phyloP scores from a whole-genome alignment of 2,113 vertebrate species.

The Narcine bancroftii region DNA sequence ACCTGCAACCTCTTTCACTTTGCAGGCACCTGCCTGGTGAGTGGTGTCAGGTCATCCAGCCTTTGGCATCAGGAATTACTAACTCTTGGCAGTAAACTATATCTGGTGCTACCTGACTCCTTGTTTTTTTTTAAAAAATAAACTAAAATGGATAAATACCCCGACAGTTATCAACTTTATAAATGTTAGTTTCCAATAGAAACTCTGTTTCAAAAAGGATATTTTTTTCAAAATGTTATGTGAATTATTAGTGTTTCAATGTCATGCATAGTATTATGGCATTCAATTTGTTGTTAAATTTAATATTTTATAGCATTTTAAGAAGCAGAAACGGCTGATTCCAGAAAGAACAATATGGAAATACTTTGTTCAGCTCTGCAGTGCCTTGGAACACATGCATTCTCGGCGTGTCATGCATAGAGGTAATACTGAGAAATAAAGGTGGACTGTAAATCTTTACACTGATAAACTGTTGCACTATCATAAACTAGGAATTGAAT shows the following conservation, averaged over 20 bases:
- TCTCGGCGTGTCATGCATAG: conserved; percentile 95
- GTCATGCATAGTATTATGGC: background rate
- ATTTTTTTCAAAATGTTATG: background rate
- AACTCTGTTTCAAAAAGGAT: background rate
- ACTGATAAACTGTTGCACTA: background rate
- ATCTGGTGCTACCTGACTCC: too few species aligned
- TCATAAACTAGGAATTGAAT: background rate
- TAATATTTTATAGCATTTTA: conserved; percentile 77
- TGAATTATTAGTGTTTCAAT: background rate
- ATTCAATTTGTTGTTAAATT: background rate
- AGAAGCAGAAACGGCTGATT: conserved; percentile 92
- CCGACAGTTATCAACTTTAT: background rate
- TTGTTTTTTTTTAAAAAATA: background rate
- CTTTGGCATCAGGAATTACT: too few species aligned
- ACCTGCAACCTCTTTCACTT: too few species aligned
- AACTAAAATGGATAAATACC: background rate
- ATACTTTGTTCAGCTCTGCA: conserved; percentile 97
- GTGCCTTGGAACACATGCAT: conserved; percentile 94
- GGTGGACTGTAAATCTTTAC: background rate
- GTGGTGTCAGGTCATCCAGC: too few species aligned
- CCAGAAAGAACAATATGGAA: conserved; percentile 97
- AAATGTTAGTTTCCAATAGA: background rate
- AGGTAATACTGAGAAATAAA: conserved; percentile 56
- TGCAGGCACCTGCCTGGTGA: too few species aligned
- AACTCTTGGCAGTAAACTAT: too few species aligned